Percentiles rank a stretch among this genome's conserved stretches.
Conservation (phyloP, 2,113 vertebrate genomes). For the Cololabis saira region DNA sequence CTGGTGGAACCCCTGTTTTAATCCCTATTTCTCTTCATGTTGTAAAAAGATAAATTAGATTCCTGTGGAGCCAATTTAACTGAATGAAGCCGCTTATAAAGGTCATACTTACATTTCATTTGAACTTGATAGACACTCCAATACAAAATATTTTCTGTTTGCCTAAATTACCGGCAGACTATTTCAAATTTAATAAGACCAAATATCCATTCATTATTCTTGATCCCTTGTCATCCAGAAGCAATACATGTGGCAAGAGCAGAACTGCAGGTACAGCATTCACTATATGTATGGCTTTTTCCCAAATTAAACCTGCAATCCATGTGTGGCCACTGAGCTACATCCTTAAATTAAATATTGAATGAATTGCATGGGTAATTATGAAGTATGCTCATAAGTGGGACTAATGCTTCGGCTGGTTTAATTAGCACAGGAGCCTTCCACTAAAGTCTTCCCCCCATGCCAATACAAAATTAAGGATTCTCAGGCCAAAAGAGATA, state of each 20-base stretch:
- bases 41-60: constrained; percentile 66
- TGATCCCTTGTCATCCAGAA: constrained; percentile 41
- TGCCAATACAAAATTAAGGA: constrained; percentile 48
- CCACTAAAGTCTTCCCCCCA: constrained; percentile 65
- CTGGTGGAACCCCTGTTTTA: constrained; percentile 53
- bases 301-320: constrained; percentile 57
- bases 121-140: constrained; percentile 54
- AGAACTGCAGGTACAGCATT: constrained; percentile 40
- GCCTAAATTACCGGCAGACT: constrained; percentile 40
- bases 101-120: constrained; percentile 68
- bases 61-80: constrained; percentile 68
- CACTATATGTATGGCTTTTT: constrained; percentile 57
- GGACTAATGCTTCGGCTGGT: constrained; percentile 75
- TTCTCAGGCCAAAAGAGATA: constrained; percentile 53
- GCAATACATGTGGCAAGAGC: constrained; percentile 37
- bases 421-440: constrained; percentile 77
- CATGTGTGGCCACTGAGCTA: constrained; percentile 67
- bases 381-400: constrained; percentile 77
- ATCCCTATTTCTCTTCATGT: constrained; percentile 40
- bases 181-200: constrained; percentile 45
- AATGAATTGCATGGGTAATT: constrained; percentile 76
- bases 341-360: constrained; percentile 75
- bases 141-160: constrained; percentile 44
- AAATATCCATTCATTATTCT: constrained; percentile 44
- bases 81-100: constrained; percentile 66